Evolutionary conservation across 1,140 invertebrate species (phyloP), one percentile per base, ranked within the genome.

Genomic region (Hestina assimilis): DNA sequence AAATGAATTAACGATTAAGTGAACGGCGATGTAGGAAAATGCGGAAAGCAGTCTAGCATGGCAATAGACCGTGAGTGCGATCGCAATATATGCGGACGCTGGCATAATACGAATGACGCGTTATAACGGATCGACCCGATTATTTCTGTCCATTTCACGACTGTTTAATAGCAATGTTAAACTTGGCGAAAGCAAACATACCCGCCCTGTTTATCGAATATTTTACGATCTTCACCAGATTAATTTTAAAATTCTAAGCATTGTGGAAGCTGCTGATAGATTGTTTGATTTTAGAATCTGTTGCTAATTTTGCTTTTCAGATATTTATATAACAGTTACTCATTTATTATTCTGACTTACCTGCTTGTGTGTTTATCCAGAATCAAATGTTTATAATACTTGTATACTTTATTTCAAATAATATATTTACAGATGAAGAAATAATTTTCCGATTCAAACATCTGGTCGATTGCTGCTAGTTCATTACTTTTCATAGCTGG

Each of bases 101-200:
- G 52, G 61, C 72, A 74, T 79, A 72, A 86, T 84, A 80, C 79
- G 74, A 83, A 83, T 82, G 78, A 81, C 70, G 72, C 79, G 72
- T 70, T 81, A 71, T 87, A 87, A 87, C 84, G 82, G 84, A 78
- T 79, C 78, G 81, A 68, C 75, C 79, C 71, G 79, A 86, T 88
- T 88, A 86, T 88, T 86, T 87, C 81, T 83, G 83, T 83, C 72
- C 76, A 84, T 84, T 85, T 83, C 82, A 84, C 70, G 84, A 83
- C 83, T 86, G 84, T 86, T 86, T 86, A 80, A 87, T 86, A 87
- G 84, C 83, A 86, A 84, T 83, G 84, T 83, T 84, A 82, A 83
- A 83, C 69, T 80, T 77, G 72, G 73, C 79, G 71, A 83, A 87
- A 83, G 81, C 81, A 84, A 84, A 86, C 79, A 87, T 59, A 83